phyloP scores from a whole-genome alignment of 2,113 vertebrate species.

The Seriola rivoliana region DNA sequence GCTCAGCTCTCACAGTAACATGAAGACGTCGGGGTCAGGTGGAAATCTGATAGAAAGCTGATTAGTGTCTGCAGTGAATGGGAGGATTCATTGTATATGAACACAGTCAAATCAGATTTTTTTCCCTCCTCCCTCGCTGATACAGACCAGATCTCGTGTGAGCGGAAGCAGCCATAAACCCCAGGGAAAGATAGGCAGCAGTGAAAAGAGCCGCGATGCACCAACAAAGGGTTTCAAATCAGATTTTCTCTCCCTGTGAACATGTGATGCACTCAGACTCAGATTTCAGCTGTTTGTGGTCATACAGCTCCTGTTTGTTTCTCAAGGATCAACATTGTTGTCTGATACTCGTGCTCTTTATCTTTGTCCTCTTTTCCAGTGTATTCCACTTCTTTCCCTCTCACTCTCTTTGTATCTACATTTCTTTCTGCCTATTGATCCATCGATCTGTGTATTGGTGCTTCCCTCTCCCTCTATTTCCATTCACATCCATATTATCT shows the following conservation, averaged over 20 bases:
- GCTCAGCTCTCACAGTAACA: background rate
- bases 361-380: too few species aligned
- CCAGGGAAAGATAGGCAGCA: background rate
- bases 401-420: too few species aligned
- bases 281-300: background rate
- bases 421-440: background rate
- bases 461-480: background rate
- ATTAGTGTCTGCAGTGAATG: background rate
- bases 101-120: background rate
- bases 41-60: background rate
- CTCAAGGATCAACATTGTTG: background rate
- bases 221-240: background rate
- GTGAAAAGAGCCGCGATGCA: background rate
- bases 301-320: slow-evolving; percentile 5
- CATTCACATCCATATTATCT: background rate
- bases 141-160: background rate
- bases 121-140: background rate
- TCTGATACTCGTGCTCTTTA: too few species aligned
- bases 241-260: background rate
- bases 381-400: too few species aligned
- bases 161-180: slow-evolving; percentile 1
- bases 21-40: background rate
- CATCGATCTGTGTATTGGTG: background rate
- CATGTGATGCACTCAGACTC: slow-evolving; percentile 6
- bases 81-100: slow-evolving; percentile 8